Conservation (phyloP, 2,113 vertebrate genomes). For the Stomatorhinus ivindoensis region DNA sequence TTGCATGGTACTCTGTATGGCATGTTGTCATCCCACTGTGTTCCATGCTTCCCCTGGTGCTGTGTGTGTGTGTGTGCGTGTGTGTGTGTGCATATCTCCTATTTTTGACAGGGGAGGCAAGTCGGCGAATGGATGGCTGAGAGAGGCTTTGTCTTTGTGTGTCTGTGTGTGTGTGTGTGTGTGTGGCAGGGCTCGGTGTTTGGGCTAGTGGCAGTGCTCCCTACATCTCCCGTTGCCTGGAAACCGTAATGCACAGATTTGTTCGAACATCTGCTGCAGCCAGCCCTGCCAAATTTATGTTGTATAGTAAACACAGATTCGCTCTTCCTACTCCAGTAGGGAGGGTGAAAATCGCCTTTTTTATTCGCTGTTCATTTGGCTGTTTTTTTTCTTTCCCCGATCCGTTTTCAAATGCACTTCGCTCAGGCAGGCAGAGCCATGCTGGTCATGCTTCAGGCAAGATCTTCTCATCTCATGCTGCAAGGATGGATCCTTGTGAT, state of each 20-base stretch:
- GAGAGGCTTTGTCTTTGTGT: neutral
- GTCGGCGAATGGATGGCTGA: neutral
- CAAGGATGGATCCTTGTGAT: neutral
- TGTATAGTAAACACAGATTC: conserved; percentile 23
- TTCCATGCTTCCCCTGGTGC: neutral
- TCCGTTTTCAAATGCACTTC: neutral
- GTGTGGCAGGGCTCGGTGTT: neutral
- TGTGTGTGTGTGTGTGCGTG: neutral
- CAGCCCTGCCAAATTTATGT: conserved; percentile 23
- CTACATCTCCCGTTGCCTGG: conserved; percentile 22
- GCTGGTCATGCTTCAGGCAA: neutral
- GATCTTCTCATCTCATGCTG: neutral
- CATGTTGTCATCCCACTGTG: neutral
- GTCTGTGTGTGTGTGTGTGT: neutral
- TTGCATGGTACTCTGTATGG: neutral
- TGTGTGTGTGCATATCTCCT: neutral
- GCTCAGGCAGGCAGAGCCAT: neutral
- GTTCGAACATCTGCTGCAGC: conserved; percentile 24
- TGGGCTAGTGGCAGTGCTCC: neutral
- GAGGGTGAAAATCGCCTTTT: conserved; percentile 20
- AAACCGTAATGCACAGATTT: conserved; percentile 26
- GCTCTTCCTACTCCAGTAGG: conserved; percentile 11
- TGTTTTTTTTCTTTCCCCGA: neutral
- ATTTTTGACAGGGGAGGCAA: neutral
- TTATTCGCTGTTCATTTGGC: conserved; percentile 14